Conservation (phyloP, 2,888 invertebrate genomes). For the Colletes collaris region DNA sequence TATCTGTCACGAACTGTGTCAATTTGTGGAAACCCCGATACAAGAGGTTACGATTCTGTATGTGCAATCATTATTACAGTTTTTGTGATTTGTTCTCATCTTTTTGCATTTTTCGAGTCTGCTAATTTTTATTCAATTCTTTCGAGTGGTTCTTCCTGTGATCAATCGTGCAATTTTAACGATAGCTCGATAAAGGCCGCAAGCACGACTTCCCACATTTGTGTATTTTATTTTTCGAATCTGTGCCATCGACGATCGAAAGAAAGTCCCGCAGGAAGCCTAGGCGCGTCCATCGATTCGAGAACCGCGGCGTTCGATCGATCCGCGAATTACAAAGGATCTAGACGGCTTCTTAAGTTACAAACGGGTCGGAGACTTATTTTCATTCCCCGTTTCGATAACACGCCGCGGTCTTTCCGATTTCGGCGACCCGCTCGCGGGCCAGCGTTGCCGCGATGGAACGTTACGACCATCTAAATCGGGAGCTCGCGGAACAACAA, state of each 20-base stretch:
- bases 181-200: too few species aligned
- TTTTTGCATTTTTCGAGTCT: too few species aligned
- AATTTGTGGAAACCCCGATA: too few species aligned
- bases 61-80: too few species aligned
- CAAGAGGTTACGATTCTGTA: too few species aligned
- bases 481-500: constrained; percentile 59
- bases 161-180: too few species aligned
- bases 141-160: too few species aligned
- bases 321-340: constrained; percentile 14
- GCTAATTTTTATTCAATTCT: too few species aligned
- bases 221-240: too few species aligned
- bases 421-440: constrained; percentile 18
- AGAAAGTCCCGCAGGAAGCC: constrained; percentile 25
- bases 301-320: background rate
- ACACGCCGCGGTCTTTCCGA: constrained; percentile 12
- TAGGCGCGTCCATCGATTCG: background rate
- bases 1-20: too few species aligned
- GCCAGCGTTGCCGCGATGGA: constrained; percentile 45
- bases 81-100: too few species aligned
- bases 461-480: constrained; percentile 59
- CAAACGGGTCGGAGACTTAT: constrained; percentile 46
- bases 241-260: background rate
- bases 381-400: constrained; percentile 36
- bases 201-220: too few species aligned
- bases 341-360: constrained; percentile 39